Conservation (phyloP, 1,140 invertebrate species). For the Caenorhabditis brenneri region DNA sequence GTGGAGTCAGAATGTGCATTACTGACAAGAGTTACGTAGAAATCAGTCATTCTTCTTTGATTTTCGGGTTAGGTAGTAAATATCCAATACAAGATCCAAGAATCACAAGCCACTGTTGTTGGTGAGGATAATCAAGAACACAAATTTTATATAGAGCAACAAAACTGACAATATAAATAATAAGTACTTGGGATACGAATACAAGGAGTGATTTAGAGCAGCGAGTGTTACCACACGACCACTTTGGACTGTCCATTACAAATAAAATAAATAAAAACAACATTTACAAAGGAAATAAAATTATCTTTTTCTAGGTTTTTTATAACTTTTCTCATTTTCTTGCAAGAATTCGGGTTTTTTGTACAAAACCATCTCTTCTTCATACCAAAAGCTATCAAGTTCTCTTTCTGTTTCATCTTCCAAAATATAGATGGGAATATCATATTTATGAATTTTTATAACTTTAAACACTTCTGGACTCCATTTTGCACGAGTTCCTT, state of each 20-base stretch:
- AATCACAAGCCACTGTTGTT: not conserved
- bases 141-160: conserved; percentile 9
- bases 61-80: not conserved
- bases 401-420: not conserved
- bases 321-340: no score
- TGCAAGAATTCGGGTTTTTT: not conserved
- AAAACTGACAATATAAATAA: not conserved
- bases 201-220: not conserved
- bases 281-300: no score
- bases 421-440: not conserved
- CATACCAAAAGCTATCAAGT: not conserved
- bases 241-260: not conserved
- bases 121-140: not conserved
- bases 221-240: not conserved
- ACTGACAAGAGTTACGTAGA: not conserved
- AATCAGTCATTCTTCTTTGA: not conserved
- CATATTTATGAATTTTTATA: not conserved
- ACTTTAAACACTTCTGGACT: not conserved
- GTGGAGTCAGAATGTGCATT: not conserved
- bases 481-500: not conserved
- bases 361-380: not conserved
- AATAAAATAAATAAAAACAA: not conserved
- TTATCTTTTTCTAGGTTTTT: not conserved
- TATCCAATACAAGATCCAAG: not conserved
- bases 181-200: not conserved